phyloP scores from a whole-genome alignment of 35 echinoderm and acorn worm species.

The Apostichopus japonicus region DNA sequence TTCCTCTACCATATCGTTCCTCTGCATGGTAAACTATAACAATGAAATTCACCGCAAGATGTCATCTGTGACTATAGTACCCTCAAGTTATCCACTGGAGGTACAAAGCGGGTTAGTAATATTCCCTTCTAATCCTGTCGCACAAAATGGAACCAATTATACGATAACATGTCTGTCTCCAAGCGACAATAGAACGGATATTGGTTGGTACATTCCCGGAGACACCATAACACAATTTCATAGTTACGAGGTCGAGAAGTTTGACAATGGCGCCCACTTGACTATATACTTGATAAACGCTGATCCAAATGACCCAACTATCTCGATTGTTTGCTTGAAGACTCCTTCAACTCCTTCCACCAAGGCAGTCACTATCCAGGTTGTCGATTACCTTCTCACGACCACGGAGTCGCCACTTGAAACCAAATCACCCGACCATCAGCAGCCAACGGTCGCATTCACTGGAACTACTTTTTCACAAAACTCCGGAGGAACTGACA shows the following conservation, averaged over 20 bases:
- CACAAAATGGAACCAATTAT: constrained; percentile 30
- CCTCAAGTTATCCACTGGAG: not conserved
- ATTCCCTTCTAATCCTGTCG: constrained; percentile 36
- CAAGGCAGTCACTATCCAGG: not conserved
- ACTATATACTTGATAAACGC: not conserved
- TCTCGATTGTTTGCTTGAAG: not conserved
- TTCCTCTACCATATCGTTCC: not conserved
- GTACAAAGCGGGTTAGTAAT: not conserved
- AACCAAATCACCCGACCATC: not conserved
- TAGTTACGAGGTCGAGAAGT: not conserved
- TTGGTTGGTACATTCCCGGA: constrained; percentile 21
- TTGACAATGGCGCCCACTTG: constrained; percentile 29
- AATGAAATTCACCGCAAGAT: not conserved
- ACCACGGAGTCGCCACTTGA: not conserved
- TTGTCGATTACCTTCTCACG: not conserved
- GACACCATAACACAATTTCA: not conserved
- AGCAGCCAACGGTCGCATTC: not conserved
- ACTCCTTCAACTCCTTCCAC: not conserved
- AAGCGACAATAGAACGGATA: not conserved
- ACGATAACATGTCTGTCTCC: constrained; percentile 20
- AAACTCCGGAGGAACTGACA: not conserved
- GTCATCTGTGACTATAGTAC: constrained; percentile 16
- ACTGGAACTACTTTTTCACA: not conserved
- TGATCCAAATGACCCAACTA: not conserved
- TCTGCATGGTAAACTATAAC: not conserved